Evolutionary conservation across 1,140 invertebrate genomes (phyloP).

Genomic region (Drosophila suzukii): DNA sequence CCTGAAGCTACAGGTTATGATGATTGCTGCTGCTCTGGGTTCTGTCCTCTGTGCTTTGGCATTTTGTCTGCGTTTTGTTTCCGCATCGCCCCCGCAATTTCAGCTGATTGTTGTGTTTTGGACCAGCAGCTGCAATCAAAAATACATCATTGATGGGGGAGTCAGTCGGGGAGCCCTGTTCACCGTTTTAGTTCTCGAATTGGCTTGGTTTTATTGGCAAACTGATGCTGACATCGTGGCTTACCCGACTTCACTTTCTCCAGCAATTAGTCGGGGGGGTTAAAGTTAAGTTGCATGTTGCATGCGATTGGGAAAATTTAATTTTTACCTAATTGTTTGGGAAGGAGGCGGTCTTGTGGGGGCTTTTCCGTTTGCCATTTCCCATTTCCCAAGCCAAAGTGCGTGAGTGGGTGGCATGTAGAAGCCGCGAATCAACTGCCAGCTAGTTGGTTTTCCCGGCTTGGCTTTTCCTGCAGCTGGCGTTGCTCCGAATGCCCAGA

Average conservation of each 20-base stretch:
- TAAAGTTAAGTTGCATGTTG: constrained; percentile 66
- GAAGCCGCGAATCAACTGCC: constrained; percentile 67
- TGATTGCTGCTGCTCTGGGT: constrained; percentile 51
- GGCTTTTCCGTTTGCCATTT: constrained; percentile 41
- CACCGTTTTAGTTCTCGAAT: constrained; percentile 24
- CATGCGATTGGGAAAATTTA: constrained; percentile 72
- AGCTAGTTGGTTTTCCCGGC: constrained; percentile 29
- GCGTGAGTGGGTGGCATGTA: constrained; percentile 45
- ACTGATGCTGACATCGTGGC: constrained; percentile 67
- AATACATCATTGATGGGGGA: constrained; percentile 59
- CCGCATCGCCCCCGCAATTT: constrained; percentile 64
- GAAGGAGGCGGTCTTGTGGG: constrained; percentile 25
- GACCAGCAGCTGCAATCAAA: constrained; percentile 70
- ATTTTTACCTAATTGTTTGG: constrained; percentile 75
- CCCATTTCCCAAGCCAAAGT: background rate
- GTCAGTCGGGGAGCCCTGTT: constrained; percentile 4
- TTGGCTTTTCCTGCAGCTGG: constrained; percentile 27
- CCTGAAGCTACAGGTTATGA: constrained; percentile 81
- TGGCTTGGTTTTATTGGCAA: constrained; percentile 18
- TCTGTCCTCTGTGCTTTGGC: constrained; percentile 43
- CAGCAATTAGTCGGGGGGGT: constrained; percentile 52
- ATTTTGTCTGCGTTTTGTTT: constrained; percentile 64
- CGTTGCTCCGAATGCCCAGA: constrained; percentile 49
- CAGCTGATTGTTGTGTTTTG: constrained; percentile 59
- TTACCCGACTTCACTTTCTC: constrained; percentile 60